phyloP scores from a whole-genome alignment of 2,888 invertebrate genomes.

The Orthosia cruda region DNA sequence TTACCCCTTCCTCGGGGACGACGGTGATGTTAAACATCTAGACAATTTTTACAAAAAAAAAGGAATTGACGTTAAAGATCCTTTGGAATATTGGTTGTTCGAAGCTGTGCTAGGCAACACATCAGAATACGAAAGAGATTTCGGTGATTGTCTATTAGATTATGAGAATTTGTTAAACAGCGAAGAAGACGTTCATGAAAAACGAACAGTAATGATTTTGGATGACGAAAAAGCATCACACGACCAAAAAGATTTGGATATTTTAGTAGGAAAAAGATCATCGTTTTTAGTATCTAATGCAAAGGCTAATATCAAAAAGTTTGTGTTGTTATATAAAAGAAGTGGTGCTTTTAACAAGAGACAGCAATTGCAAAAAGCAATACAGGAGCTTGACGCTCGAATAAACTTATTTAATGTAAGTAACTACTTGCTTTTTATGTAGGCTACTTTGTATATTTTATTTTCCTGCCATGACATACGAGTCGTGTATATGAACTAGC shows the following conservation, averaged over 20 bases:
- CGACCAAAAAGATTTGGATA: constrained; percentile 38
- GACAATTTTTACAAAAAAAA: too few species aligned
- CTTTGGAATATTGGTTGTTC: too few species aligned
- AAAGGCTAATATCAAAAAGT: constrained; percentile 61
- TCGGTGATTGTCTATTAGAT: too few species aligned
- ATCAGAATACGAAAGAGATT: too few species aligned
- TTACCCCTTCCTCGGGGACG: constrained; percentile 51
- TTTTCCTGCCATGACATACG: too few species aligned
- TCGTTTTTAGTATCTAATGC: constrained; percentile 72
- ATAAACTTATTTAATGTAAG: constrained; percentile 78
- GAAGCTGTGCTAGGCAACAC: too few species aligned
- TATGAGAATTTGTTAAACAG: too few species aligned
- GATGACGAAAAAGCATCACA: constrained; percentile 33
- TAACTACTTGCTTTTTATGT: constrained; percentile 25
- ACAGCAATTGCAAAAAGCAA: constrained; percentile 44
- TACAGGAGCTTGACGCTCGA: constrained; percentile 67
- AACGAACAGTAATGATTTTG: too few species aligned
- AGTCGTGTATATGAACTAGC: too few species aligned
- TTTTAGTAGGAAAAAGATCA: constrained; percentile 37
- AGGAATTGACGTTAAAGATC: too few species aligned
- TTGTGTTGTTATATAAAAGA: constrained; percentile 59
- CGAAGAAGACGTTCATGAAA: too few species aligned
- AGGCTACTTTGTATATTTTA: too few species aligned
- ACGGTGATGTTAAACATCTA: neutral
- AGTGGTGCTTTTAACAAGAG: constrained; percentile 5